Evolutionary conservation across 2,113 vertebrate genomes (phyloP), one percentile per base, ranked within the genome.

Genomic region (Eidolon helvum): DNA sequence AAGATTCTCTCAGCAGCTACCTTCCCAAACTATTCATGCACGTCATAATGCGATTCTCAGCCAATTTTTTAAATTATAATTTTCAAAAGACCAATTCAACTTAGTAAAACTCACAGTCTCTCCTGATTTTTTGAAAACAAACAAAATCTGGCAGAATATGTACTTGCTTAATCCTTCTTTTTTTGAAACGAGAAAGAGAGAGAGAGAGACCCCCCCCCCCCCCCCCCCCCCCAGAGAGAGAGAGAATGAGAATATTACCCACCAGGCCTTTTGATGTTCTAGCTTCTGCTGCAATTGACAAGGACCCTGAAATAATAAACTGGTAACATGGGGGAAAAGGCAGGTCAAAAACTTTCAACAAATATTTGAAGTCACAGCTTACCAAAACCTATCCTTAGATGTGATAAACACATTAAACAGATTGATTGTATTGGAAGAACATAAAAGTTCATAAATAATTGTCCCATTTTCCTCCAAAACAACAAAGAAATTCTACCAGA

Each of bases 251-350:
- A 92, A 45, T 38, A 65, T 45, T 48, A 91, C 94, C 95, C 43
- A 97, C 97, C 84, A 97, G 38, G 28, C 83, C 72, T 89, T 55
- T 93, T 45, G 97, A 89, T 59, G 87, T 94, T 92, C 53, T 91
- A 48, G 2, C 71, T 59, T 21, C 95, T 82, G 95, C 72, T 90
- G 21, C 95, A 94, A 95, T 7, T 89, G 97, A 94, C 3, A 97
- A 82, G 63, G 93, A 80, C 2, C 97, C 97, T 38, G 97, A 97
- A 94, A 96, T 21, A 93, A 97, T 79, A 90, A 97, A 97, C 96
- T 97, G 84, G 22, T 21, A 94, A 84, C 57, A 83, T 78, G 12
- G 92, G 26, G 4, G 5, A 38, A 92, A 80, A 61, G 53, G 6
- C 55, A 61, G 63, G 48, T 88, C 26, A 90, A 90, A 86, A 57